Evolutionary conservation across 92 coral and sea anemone genomes (phyloP).

Genomic region (Hydrozoanthus gracilis): DNA sequence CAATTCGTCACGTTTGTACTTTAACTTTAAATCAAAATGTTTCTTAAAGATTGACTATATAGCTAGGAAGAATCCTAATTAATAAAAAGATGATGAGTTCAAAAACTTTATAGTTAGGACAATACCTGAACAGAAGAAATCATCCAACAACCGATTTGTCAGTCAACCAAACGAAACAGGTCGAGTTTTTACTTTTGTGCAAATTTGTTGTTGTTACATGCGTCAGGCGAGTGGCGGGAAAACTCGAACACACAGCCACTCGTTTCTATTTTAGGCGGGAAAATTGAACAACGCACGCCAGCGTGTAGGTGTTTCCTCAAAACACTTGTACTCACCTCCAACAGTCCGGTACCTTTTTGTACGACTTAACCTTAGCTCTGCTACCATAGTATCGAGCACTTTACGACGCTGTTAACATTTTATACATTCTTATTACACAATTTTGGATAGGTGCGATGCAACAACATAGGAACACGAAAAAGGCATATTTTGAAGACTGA

Average conservation of each 20-base stretch:
- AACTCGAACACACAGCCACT: neutral
- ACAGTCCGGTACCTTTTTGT: neutral
- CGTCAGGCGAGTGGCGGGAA: neutral
- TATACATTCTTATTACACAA: too few species aligned
- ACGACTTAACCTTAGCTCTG: too few species aligned
- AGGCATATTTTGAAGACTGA: too few species aligned
- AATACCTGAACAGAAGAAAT: neutral
- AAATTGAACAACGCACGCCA: neutral
- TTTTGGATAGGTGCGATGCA: too few species aligned
- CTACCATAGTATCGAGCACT: too few species aligned
- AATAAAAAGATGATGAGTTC: neutral
- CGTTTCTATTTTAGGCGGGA: neutral
- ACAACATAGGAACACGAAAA: too few species aligned
- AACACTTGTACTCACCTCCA: neutral
- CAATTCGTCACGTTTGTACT: too few species aligned
- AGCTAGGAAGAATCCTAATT: neutral
- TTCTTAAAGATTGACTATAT: neutral
- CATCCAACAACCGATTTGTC: neutral
- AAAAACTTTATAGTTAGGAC: neutral
- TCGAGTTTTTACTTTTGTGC: too few species aligned
- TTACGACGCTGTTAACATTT: too few species aligned
- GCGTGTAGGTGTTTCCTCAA: neutral
- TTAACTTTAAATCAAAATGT: too few species aligned
- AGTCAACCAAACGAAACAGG: too few species aligned
- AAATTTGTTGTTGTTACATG: too few species aligned